These are phyloP conservation scores for Lordiphosa andalusiaca DNA, from an alignment of 2,888 invertebrate species.

Conservation along the genomic window DNA sequence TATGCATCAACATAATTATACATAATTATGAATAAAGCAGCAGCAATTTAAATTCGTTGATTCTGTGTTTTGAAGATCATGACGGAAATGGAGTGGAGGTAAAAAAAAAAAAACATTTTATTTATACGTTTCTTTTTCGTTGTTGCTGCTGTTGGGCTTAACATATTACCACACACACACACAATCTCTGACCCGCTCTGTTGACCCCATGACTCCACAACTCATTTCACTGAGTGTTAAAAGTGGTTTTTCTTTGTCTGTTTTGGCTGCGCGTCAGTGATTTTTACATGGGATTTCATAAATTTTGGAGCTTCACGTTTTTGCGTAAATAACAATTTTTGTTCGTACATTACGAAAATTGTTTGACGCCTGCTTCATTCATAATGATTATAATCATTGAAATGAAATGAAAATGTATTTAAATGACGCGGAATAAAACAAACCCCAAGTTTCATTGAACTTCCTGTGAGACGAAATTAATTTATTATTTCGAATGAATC, in stretches of 20 bases:
- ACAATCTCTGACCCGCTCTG: slow-evolving; percentile 51
- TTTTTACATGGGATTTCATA: slow-evolving; percentile 5
- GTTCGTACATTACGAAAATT: too few relatives aligned
- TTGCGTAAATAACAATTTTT: too few relatives aligned
- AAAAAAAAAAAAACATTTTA: not conserved
- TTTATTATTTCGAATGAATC: too few relatives aligned
- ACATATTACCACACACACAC: not conserved
- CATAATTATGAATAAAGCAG: slow-evolving; percentile 53
- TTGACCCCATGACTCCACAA: slow-evolving; percentile 43
- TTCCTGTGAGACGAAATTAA: too few relatives aligned
- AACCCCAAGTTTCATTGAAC: too few relatives aligned
- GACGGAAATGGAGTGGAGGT: too few relatives aligned
- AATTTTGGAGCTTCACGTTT: too few relatives aligned
- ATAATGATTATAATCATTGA: too few relatives aligned
- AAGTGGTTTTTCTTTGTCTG: slow-evolving; percentile 2
- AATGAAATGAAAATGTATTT: too few relatives aligned
- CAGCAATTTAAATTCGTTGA: slow-evolving; percentile 3
- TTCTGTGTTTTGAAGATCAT: slow-evolving; percentile 14
- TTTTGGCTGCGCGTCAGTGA: slow-evolving; percentile 13
- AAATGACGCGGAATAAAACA: too few relatives aligned
- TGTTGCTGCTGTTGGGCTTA: not conserved
- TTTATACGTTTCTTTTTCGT: not conserved
- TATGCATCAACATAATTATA: slow-evolving; percentile 69
- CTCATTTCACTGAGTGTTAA: slow-evolving; percentile 7
- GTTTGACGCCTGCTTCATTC: too few relatives aligned